Evolutionary conservation across 2,113 vertebrate species (phyloP).

Genomic region (Oncorhynchus gorbuscha): DNA sequence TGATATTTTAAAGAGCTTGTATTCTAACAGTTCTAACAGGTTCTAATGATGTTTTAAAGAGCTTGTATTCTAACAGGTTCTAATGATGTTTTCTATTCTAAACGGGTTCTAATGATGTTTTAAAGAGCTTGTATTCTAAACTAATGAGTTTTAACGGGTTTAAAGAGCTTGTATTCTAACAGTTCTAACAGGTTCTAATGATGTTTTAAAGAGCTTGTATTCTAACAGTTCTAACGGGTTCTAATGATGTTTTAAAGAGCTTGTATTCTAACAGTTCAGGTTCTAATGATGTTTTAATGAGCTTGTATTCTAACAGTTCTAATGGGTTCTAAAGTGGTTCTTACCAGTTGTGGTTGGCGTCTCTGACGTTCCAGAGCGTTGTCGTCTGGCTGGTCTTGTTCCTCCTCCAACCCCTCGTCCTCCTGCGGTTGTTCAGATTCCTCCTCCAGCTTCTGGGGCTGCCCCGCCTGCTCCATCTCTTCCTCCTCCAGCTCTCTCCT

Average conservation of each 20-base stretch:
- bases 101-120: too few species aligned
- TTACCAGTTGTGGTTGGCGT: slow-evolving; percentile 54
- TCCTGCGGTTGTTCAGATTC: slow-evolving; percentile 71
- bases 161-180: background rate
- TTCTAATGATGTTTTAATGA: too few species aligned
- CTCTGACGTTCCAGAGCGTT: slow-evolving; percentile 66
- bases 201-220: too few species aligned
- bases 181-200: background rate
- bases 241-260: too few species aligned
- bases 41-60: too few species aligned
- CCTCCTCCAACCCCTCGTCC: slow-evolving; percentile 59
- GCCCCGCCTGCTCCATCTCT: slow-evolving; percentile 84
- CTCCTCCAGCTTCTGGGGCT: slow-evolving; percentile 77
- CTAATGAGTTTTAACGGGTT: too few species aligned
- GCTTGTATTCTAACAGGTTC: too few species aligned
- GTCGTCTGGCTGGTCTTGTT: slow-evolving; percentile 64
- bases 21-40: background rate
- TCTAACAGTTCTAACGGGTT: background rate
- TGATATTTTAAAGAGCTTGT: too few species aligned
- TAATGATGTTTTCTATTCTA: too few species aligned
- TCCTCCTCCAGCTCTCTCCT: slow-evolving; percentile 89
- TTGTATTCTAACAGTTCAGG: background rate
- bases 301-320: background rate
- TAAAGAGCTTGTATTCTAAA: too few species aligned
- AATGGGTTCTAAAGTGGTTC: background rate